Conservation (phyloP, 2,797 vertebrate genomes). For the Agapornis canus region DNA sequence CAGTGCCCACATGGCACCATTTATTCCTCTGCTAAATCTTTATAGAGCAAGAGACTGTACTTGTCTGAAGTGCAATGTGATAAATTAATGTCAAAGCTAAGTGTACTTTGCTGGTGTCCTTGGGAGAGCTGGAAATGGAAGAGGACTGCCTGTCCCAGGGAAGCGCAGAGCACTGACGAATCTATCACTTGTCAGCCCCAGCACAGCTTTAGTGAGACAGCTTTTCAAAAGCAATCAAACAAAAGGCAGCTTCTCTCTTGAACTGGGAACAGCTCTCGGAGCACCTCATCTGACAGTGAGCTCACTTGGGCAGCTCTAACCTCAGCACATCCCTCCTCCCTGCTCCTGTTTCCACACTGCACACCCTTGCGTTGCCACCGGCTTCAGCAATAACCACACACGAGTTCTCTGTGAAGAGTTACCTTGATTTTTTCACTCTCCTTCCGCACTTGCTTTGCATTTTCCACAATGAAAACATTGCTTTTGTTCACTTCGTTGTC, state of each 20-base stretch:
- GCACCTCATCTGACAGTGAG: neutral
- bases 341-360: neutral
- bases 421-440: conserved; percentile 97
- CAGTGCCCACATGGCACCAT: fast-evolving
- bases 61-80: neutral
- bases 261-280: neutral
- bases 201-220: conserved; percentile 20
- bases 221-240: conserved; percentile 26
- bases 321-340: neutral
- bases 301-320: neutral
- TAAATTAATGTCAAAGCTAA: conserved; percentile 11
- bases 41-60: neutral
- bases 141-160: conserved; percentile 50
- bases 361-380: neutral
- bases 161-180: conserved; percentile 11
- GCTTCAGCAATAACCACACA: fast-evolving
- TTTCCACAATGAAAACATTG: conserved; percentile 88
- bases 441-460: conserved; percentile 82
- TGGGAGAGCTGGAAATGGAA: conserved; percentile 37
- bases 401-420: neutral
- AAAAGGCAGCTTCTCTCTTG: neutral
- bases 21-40: neutral
- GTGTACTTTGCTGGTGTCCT: conserved; percentile 19
- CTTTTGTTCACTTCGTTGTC: conserved; percentile 98
- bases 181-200: conserved; percentile 3